Conservation (phyloP, 2,888 invertebrate genomes). For the Apamea monoglypha region DNA sequence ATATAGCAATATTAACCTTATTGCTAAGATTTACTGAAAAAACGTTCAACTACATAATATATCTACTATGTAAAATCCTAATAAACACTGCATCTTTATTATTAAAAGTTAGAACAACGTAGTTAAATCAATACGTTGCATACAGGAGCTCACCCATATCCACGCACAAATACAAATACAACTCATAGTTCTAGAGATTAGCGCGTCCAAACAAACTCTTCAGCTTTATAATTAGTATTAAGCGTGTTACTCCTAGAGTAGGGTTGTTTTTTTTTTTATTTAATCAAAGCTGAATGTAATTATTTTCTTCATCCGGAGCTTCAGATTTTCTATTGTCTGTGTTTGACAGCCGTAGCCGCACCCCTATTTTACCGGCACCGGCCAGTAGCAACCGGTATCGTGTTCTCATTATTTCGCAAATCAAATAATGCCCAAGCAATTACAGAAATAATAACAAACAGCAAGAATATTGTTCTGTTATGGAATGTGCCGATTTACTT, state of each 20-base stretch:
- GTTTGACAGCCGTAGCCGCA: neutral
- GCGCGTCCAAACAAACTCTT: neutral
- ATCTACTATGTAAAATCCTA: too few species aligned
- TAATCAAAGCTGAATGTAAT: neutral
- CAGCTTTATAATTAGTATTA: neutral
- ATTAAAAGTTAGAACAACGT: neutral
- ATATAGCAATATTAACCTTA: too few species aligned
- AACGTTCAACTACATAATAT: too few species aligned
- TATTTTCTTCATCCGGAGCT: neutral
- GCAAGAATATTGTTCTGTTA: neutral
- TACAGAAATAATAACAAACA: slow-evolving; percentile 27
- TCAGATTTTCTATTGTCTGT: too few species aligned
- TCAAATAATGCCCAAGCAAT: slow-evolving; percentile 29
- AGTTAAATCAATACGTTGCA: neutral
- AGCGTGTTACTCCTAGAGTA: neutral
- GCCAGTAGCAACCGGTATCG: slow-evolving; percentile 21
- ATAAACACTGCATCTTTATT: neutral
- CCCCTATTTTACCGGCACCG: slow-evolving; percentile 7
- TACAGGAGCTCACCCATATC: neutral
- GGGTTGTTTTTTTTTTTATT: neutral
- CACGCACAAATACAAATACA: neutral
- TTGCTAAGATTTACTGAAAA: too few species aligned
- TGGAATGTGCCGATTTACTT: neutral
- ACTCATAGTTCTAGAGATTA: neutral
- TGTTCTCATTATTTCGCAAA: slow-evolving; percentile 30